Evolutionary conservation across 2,797 vertebrate genomes (phyloP), one percentile per base, ranked within the genome.

Genomic region (Pipistrellus pipistrellus): DNA sequence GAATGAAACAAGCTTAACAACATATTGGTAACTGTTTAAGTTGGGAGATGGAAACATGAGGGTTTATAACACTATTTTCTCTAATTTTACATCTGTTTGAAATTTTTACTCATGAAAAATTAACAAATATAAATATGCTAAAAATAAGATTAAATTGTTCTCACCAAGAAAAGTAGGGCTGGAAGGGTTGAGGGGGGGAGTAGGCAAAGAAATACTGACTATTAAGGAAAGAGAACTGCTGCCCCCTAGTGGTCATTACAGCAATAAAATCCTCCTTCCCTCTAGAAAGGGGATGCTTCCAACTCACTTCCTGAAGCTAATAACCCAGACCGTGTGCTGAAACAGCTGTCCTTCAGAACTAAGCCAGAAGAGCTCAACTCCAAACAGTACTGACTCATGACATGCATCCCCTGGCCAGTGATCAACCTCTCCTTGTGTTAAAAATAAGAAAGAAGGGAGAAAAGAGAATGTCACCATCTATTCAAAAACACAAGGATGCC

Each of bases 201-300:
- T 5, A 3, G 51, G 51, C 6, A 5, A 0, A 18, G 15, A 18
- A 51, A 3, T 73, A 21, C 48, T 76, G 14, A 83, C 35, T 59
- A 78, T 77, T 66, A 46, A 21, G 38, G 23, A 85, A 23, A 57
- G 59, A 4, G 1, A 59, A n/a, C 87, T 95, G 78, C 96, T 97
- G 98, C 57, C 98, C 97, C 96, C 98, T 97, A 83, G 95, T 97
- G 98, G 95, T 68, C 94, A 73, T 53, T 35, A 18, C 7, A 64
- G 75, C 21, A 25, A 30, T 57, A 57, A 78, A 66, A 86, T 44
- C 30, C 46, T 4, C 38, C 80, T 73, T 64, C 8, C 18, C 32
- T 80, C 38, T 32, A 21, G 48, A 72, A 35, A n/a, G 41, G 32
- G 17, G 32, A 84, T 48, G n/a, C 46, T 62, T 86, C 25, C 12